phyloP scores from a whole-genome alignment of 2,888 invertebrate species.

The Philaethria dido region DNA sequence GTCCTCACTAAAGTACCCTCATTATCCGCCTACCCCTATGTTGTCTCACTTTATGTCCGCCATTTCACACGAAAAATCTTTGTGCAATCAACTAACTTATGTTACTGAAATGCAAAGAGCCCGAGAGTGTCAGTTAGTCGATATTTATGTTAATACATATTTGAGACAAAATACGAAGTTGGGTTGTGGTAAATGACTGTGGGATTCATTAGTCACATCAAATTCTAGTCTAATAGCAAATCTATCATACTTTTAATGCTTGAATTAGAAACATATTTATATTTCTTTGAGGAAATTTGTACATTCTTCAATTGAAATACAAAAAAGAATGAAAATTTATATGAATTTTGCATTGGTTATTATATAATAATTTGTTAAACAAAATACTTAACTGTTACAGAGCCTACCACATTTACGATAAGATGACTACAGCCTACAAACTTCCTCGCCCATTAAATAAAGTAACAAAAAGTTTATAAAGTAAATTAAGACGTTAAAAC shows the following conservation, averaged over 20 bases:
- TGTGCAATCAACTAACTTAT: conserved; percentile 39
- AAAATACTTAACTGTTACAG: neutral
- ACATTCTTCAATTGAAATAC: too few relatives aligned
- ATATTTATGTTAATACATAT: neutral
- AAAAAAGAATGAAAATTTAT: neutral
- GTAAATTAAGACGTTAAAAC: neutral
- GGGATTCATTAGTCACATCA: too few relatives aligned
- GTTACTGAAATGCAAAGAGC: conserved; percentile 38
- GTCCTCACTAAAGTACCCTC: conserved; percentile 50
- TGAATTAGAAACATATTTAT: too few relatives aligned
- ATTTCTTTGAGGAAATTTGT: too few relatives aligned
- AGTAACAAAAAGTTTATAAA: neutral
- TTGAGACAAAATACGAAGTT: neutral
- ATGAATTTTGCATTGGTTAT: neutral
- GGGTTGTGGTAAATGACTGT: too few relatives aligned
- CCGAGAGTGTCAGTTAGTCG: neutral
- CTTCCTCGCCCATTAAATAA: neutral
- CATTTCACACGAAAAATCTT: conserved; percentile 40
- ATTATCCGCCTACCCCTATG: conserved; percentile 48
- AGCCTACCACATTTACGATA: neutral
- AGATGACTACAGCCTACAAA: neutral
- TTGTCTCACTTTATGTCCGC: conserved; percentile 53
- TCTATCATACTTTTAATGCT: too few relatives aligned
- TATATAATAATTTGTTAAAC: neutral
- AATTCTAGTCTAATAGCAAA: too few relatives aligned